Percentiles rank a stretch among this genome's conserved stretches.
phyloP scores from a whole-genome alignment of 1,140 invertebrate species.

The Platyscapa corneri region DNA sequence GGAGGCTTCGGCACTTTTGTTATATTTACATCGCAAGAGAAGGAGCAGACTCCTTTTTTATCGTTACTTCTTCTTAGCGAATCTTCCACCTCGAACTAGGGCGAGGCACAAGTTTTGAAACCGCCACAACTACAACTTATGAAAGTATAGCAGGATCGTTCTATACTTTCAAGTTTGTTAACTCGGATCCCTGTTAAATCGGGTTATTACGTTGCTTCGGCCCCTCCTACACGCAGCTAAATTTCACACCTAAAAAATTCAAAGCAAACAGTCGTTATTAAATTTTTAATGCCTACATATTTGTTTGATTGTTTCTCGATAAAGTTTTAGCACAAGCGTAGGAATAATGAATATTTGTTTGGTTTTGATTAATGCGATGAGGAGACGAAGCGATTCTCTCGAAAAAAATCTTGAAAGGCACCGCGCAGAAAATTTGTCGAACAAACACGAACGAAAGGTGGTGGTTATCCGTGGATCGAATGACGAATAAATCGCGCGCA shows the following conservation, averaged over 20 bases:
- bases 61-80: background rate
- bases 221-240: constrained; percentile 82
- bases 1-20: constrained; percentile 16
- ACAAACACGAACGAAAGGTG: no score
- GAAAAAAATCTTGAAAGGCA: no score
- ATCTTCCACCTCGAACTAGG: constrained; percentile 38
- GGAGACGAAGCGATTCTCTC: background rate
- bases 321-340: background rate
- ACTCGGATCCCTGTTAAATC: constrained; percentile 43
- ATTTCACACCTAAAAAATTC: constrained; percentile 79
- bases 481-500: no score
- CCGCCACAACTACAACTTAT: constrained; percentile 58
- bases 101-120: constrained; percentile 38
- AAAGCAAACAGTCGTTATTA: background rate
- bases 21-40: constrained; percentile 41
- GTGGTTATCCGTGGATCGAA: no score
- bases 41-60: background rate
- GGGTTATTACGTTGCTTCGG: background rate
- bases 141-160: constrained; percentile 64
- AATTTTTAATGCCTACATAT: background rate
- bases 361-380: background rate
- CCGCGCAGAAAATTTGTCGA: no score
- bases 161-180: constrained; percentile 69
- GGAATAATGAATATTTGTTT: background rate
- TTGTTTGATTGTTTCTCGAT: background rate